A percentile compares a stretch with the other conserved stretches of the same genome.
These are phyloP conservation scores for Megaleporinus macrocephalus DNA, from an alignment of 2,113 vertebrate species.

Conservation along the genomic window DNA sequence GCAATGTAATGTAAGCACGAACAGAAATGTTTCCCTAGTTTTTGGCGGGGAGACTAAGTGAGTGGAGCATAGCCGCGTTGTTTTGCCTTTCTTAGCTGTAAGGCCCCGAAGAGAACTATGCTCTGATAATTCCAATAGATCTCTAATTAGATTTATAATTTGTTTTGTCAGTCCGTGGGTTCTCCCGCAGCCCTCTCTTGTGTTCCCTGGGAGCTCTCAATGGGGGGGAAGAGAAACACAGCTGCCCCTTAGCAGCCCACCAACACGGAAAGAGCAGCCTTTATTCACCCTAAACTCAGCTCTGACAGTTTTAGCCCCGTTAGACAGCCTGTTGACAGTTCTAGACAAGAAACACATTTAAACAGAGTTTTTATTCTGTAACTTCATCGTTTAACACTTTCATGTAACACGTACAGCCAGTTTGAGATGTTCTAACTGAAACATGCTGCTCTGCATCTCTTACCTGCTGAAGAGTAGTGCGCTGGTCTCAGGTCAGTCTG, in stretches of 20 bases:
- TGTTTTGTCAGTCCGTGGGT: conserved; percentile 45
- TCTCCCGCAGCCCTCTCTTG: conserved; percentile 22
- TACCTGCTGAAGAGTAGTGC: background rate
- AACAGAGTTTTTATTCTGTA: too few relatives aligned
- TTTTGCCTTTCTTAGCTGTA: conserved; percentile 58
- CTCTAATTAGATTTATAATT: conserved; percentile 67
- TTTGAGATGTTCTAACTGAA: background rate
- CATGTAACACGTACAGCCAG: too few relatives aligned
- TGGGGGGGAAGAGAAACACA: conserved; percentile 42
- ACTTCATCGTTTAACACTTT: too few relatives aligned
- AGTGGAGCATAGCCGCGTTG: conserved; percentile 25
- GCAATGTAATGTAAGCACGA: too few relatives aligned
- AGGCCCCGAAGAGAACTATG: conserved; percentile 63
- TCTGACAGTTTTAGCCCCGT: background rate
- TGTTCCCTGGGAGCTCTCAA: conserved; percentile 44
- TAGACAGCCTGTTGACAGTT: background rate
- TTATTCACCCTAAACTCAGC: conserved; percentile 27
- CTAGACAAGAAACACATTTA: background rate
- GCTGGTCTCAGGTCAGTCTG: conserved; percentile 18
- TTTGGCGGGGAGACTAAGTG: conserved; percentile 5
- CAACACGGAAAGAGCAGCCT: conserved; percentile 18
- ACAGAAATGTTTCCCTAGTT: conserved; percentile 12
- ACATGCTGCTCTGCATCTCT: background rate
- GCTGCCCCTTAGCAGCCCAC: conserved; percentile 36
- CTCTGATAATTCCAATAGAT: conserved; percentile 72